These are phyloP conservation scores for Aphelocoma californica DNA, from an alignment of 2,797 vertebrate species.

Conservation along the genomic window DNA sequence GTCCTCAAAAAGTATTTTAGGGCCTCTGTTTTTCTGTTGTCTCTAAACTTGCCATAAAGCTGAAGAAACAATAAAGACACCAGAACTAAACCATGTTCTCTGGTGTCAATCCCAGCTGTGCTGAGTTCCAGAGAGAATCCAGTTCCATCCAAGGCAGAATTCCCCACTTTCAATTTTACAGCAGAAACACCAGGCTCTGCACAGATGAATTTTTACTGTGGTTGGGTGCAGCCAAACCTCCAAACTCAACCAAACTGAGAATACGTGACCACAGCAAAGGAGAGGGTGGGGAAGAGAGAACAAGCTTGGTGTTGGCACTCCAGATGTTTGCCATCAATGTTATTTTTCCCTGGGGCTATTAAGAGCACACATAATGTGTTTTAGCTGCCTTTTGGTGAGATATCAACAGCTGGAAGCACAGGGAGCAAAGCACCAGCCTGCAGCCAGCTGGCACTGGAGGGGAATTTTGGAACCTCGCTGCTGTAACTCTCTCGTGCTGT, in stretches of 20 bases:
- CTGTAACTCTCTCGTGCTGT: neutral
- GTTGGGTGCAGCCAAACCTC: neutral
- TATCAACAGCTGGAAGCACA: neutral
- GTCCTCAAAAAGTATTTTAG: neutral
- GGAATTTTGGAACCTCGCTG: neutral
- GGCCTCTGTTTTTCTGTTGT: neutral
- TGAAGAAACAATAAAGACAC: neutral
- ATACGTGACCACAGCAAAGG: neutral
- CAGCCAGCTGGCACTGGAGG: neutral
- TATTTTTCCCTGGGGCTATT: neutral
- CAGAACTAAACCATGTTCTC: accelerated
- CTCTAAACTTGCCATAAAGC: neutral
- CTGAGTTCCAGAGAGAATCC: neutral
- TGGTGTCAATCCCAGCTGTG: neutral
- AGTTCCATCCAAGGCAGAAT: neutral
- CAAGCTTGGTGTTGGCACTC: neutral
- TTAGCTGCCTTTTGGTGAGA: neutral
- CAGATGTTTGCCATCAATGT: neutral
- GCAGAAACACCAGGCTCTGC: neutral
- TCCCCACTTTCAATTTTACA: neutral
- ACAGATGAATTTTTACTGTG: neutral
- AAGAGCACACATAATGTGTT: neutral
- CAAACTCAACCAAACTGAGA: neutral
- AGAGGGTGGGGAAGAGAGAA: neutral
- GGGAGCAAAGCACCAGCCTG: neutral